phyloP scores from a whole-genome alignment of 2,797 vertebrate genomes.

The Pipistrellus kuhlii region DNA sequence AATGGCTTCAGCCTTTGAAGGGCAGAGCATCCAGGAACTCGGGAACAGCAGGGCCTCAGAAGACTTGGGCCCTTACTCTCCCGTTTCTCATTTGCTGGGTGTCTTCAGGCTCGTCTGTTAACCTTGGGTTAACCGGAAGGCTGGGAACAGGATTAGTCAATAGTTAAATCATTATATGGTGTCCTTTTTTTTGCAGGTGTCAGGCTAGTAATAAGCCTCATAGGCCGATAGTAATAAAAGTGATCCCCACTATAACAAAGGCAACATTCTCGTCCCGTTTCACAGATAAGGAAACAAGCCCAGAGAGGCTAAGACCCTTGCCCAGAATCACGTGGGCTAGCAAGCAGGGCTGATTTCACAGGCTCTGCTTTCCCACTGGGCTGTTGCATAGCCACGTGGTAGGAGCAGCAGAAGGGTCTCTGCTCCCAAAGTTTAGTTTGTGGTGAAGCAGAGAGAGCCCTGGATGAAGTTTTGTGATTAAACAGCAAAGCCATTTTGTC shows the following conservation, averaged over 20 bases:
- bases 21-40: neutral
- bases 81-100: neutral
- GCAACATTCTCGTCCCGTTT: neutral
- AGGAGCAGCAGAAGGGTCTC: neutral
- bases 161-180: neutral
- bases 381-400: neutral
- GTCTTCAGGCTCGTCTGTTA: neutral
- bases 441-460: neutral
- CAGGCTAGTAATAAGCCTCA: neutral
- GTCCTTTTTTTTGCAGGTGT: neutral
- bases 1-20: neutral
- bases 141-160: neutral
- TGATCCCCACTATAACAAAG: neutral
- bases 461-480: neutral
- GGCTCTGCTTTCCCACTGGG: neutral
- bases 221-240: neutral
- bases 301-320: neutral
- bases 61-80: neutral
- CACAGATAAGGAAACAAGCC: neutral
- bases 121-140: neutral
- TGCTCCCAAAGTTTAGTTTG: neutral
- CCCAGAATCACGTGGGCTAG: neutral
- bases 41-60: neutral
- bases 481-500: slow-evolving; percentile 20
- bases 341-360: neutral